phyloP scores from a whole-genome alignment of 23 tunicate species.

The Clavelina lepadiformis region DNA sequence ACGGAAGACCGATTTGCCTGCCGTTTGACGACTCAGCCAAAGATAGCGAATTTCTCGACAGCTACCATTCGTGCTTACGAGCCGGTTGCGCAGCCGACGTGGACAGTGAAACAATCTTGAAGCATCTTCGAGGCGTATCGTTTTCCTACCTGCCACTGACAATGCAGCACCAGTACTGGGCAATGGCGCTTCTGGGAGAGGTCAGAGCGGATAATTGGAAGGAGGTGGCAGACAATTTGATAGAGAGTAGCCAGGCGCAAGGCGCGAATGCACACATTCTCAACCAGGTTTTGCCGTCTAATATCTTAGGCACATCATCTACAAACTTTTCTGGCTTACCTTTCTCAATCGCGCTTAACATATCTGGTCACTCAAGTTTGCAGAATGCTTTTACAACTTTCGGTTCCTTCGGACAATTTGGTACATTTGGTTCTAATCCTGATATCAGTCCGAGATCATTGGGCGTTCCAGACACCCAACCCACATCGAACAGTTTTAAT shows the following conservation, averaged over 20 bases:
- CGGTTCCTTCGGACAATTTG: conserved; percentile 21
- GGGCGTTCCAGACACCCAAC: too few relatives aligned
- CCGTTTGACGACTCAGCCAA: conserved; percentile 7
- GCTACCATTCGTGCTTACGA: conserved; percentile 20
- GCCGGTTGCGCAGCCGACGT: conserved; percentile 15
- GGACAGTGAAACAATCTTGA: conserved; percentile 9
- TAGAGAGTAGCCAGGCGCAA: neutral
- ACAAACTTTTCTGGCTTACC: conserved; percentile 5
- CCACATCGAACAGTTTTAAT: too few relatives aligned
- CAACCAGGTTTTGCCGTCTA: too few relatives aligned
- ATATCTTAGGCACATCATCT: too few relatives aligned
- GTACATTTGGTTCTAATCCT: neutral
- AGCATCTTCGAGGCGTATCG: conserved; percentile 2
- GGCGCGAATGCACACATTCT: too few relatives aligned
- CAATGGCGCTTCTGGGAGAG: conserved; percentile 22
- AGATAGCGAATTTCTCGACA: conserved; percentile 16
- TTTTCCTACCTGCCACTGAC: neutral
- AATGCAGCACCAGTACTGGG: conserved; percentile 26
- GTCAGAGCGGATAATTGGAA: conserved; percentile 33
- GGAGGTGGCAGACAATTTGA: conserved; percentile 13
- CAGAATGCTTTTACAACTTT: neutral
- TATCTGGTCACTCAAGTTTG: neutral
- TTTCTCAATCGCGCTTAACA: conserved; percentile 7
- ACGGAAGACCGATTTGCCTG: conserved; percentile 28
- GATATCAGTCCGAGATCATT: too few relatives aligned